phyloP scores from a whole-genome alignment of 2,797 vertebrate genomes.

The Geotrypetes seraphini region DNA sequence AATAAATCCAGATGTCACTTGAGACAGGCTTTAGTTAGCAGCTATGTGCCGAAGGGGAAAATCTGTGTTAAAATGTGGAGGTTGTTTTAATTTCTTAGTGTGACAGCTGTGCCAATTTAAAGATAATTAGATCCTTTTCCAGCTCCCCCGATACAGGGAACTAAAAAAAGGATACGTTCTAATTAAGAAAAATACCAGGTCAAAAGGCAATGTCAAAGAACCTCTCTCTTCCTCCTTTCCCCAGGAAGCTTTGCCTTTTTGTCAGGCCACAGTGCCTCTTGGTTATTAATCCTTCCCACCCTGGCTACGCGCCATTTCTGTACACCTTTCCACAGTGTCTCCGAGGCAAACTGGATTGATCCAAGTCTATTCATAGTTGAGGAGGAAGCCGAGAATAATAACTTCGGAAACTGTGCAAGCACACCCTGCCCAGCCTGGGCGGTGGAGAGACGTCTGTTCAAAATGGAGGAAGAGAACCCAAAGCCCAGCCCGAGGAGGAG shows the following conservation, averaged over 20 bases:
- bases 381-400: conserved; percentile 76
- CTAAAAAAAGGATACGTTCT: accelerated
- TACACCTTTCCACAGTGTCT: conserved; percentile 10
- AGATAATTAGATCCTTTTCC: no score
- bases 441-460: conserved; percentile 13
- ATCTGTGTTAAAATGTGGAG: no score
- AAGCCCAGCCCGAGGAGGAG: no score
- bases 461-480: conserved; percentile 33
- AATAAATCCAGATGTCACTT: no score
- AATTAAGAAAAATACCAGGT: accelerated
- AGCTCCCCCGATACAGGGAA: no score
- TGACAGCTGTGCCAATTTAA: no score
- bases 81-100: no score
- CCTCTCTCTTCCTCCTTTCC: neutral
- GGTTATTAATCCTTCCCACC: neutral
- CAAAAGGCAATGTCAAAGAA: no score
- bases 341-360: conserved; percentile 25
- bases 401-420: conserved; percentile 54
- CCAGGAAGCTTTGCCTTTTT: no score
- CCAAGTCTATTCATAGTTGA: conserved; percentile 70
- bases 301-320: conserved; percentile 9
- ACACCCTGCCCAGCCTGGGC: conserved; percentile 42
- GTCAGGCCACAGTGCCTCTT: neutral
- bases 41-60: no score
- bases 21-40: no score